Evolutionary conservation across 1,140 invertebrate species (phyloP).

Genomic region (Drosophila tropicalis): DNA sequence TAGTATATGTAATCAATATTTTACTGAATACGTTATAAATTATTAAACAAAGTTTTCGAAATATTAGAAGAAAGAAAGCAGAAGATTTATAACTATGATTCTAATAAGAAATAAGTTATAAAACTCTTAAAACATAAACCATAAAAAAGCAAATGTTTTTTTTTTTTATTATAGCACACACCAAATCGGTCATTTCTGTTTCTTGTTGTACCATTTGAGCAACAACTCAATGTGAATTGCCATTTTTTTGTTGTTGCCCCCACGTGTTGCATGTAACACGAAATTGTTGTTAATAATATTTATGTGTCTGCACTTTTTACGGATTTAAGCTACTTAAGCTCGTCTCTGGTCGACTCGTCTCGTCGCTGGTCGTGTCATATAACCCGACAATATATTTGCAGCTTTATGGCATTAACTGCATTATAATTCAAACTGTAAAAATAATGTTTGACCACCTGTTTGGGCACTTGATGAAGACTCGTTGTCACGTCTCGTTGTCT

Average conservation of each 20-base stretch:
- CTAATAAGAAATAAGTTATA: too few relatives aligned
- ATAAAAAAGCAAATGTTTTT: too few relatives aligned
- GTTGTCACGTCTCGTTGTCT: conserved; percentile 54
- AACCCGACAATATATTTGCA: conserved; percentile 51
- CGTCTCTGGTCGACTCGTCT: conserved; percentile 32
- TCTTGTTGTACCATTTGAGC: conserved; percentile 23
- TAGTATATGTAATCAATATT: too few relatives aligned
- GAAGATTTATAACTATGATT: too few relatives aligned
- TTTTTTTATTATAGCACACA: conserved; percentile 22
- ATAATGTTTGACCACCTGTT: conserved; percentile 44
- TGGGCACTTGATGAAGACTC: conserved; percentile 43
- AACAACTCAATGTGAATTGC: conserved; percentile 48
- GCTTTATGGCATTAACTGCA: conserved; percentile 68
- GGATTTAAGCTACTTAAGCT: conserved; percentile 61
- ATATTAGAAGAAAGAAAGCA: too few relatives aligned
- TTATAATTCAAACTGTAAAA: conserved; percentile 63
- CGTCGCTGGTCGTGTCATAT: neutral
- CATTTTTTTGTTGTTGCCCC: conserved; percentile 21
- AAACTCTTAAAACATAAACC: too few relatives aligned
- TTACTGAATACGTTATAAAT: too few relatives aligned
- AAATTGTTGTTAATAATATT: conserved; percentile 75
- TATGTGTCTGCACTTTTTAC: conserved; percentile 46
- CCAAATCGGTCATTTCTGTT: conserved; percentile 34
- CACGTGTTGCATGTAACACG: conserved; percentile 78
- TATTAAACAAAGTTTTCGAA: too few relatives aligned